A percentile compares a stretch with the other conserved stretches of the same genome.
Evolutionary conservation across 2,113 vertebrate species (phyloP).

Genomic region (Zosterops pallidus): DNA sequence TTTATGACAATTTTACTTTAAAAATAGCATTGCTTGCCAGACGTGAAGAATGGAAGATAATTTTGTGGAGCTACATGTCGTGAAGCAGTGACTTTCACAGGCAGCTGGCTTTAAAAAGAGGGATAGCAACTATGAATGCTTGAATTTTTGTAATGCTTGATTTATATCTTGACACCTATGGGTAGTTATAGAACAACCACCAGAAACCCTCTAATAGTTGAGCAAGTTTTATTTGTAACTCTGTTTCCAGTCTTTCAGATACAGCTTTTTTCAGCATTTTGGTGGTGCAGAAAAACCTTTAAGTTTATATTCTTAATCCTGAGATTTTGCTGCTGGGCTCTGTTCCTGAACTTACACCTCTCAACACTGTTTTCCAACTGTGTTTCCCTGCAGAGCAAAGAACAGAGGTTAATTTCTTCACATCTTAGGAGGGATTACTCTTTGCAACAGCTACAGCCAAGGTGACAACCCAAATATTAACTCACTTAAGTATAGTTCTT

Average conservation of each 20-base stretch:
- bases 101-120: not conserved
- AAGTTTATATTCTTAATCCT: not conserved
- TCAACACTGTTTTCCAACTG: not conserved
- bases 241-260: not conserved
- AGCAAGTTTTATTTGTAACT: not conserved
- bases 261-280: not conserved
- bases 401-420: not conserved
- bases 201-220: not conserved
- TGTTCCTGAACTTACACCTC: not conserved
- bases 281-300: not conserved
- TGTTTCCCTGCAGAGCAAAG: not conserved
- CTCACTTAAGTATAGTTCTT: not conserved
- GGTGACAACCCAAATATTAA: not conserved
- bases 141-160: not conserved
- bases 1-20: not conserved
- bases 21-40: not conserved
- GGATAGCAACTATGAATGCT: not conserved
- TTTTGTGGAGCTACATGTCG: not conserved
- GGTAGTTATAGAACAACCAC: not conserved
- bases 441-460: not conserved
- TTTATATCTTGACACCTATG: not conserved
- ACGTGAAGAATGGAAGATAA: not conserved
- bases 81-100: not conserved
- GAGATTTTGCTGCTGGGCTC: not conserved
- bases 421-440: not conserved